Base-by-base conservation (phyloP, 1,140 invertebrate genomes). In the Globodera rostochiensis region DNA sequence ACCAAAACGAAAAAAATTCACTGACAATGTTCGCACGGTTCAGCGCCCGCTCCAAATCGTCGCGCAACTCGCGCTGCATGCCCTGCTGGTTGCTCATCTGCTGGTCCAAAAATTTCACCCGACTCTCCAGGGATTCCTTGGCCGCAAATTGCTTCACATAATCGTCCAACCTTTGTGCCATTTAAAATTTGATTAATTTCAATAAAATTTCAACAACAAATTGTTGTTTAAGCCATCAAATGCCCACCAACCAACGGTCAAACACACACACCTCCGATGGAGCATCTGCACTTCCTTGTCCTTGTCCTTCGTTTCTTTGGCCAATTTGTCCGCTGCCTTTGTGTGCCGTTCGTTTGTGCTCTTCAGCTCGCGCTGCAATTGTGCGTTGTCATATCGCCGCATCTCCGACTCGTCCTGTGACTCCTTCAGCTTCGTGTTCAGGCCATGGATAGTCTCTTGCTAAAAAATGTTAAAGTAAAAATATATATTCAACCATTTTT, bases 1-100 rank as follows among this genome's bases (percentile, higher is more conserved):
- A 45, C 7, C 7, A 74, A 74, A 21, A 74, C 8, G 4, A 15
- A 13, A 15, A 21, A 0, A 79, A 79, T 7, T 21, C 57, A 45
- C 45, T 82, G 77, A 82, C 80, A 82, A 73, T 74, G 73, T 82
- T 82, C 21, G 80, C 81, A 49, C 81, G 57, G 45, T 82, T 64
- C 36, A 82, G 13, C 49, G 71, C 81, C 36, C 47, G 36, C 74
- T 81, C 69, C 11, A 82, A 36, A 13, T 78, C 79, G 25, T 69
- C 60, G 15, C 60, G 77, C 19, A 82, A 46, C 46, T 82, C 77
- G 25, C 73, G 69, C 64, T 69, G 71, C n/a, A 67, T 71, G 11
- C 69, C 81, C 6, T 73, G 66, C 36, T 73, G 57, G 74, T 82
- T 82, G 73, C 36, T 69, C 21, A 82, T 70, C 53, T 74, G 77